Percentiles rank a stretch among this genome's conserved stretches.
Evolutionary conservation across 1,140 invertebrate species (phyloP).

Genomic region (Papilio xuthus): DNA sequence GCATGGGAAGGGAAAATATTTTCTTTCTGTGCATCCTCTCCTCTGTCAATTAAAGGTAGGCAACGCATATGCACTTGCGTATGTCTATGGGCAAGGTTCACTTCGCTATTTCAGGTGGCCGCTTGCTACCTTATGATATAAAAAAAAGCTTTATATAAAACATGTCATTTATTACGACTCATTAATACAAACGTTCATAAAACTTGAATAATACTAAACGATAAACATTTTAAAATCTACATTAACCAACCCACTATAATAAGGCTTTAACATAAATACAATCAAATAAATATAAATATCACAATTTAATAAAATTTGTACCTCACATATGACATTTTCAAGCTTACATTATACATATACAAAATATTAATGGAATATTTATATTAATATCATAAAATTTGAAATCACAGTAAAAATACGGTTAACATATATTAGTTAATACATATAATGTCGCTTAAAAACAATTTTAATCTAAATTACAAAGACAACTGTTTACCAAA

Average conservation of each 20-base stretch:
- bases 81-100: no score
- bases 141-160: neutral
- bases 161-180: neutral
- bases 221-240: constrained; percentile 40
- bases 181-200: constrained; percentile 1
- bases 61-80: no score
- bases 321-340: constrained; percentile 45
- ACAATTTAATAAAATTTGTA: constrained; percentile 61
- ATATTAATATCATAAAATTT: constrained; percentile 15
- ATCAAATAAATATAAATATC: constrained; percentile 58
- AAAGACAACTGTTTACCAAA: neutral
- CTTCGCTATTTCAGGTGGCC: no score
- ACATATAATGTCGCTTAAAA: neutral
- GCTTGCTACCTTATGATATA: no score
- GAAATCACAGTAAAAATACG: constrained; percentile 57
- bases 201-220: constrained; percentile 29
- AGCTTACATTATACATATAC: constrained; percentile 44
- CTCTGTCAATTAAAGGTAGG: no score
- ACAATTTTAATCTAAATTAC: neutral
- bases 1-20: no score
- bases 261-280: constrained; percentile 41
- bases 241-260: neutral
- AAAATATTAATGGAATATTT: constrained; percentile 45
- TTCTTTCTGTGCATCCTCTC: no score
- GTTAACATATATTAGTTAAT: constrained; percentile 35